These are phyloP conservation scores for Crocidura indochinensis DNA, from an alignment of 2,797 vertebrate species.

Conservation along the genomic window DNA sequence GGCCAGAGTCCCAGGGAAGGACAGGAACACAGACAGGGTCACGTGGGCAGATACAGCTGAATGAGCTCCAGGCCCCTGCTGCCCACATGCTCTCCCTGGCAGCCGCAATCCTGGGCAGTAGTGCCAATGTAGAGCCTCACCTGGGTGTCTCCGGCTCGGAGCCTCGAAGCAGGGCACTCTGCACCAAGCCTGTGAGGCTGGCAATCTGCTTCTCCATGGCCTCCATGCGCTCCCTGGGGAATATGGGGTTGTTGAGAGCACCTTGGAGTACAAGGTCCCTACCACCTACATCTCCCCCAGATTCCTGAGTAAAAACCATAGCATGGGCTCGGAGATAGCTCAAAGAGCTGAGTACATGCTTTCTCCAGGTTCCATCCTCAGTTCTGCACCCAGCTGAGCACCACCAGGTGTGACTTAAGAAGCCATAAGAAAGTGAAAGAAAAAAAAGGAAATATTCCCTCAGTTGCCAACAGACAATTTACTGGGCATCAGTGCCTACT, in stretches of 20 bases:
- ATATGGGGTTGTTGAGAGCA: constrained; percentile 15
- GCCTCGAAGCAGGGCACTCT: constrained; percentile 97
- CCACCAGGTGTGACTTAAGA: too few species aligned
- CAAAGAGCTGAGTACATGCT: too few species aligned
- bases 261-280: not conserved
- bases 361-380: too few species aligned
- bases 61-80: not conserved
- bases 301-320: not conserved
- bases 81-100: not conserved
- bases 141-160: constrained; percentile 95
- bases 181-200: constrained; percentile 98
- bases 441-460: constrained; percentile 11
- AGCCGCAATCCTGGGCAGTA: not conserved
- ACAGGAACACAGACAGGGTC: not conserved
- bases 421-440: too few species aligned
- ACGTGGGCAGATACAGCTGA: not conserved
- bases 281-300: not conserved
- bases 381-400: too few species aligned
- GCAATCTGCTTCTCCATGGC: constrained; percentile 99
- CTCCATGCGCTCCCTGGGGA: constrained; percentile 96
- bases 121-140: constrained; percentile 73
- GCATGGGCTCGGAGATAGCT: too few species aligned
- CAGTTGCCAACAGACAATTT: constrained; percentile 13
- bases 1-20: not conserved
- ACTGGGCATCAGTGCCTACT: not conserved